These are phyloP conservation scores for Molossus molossus DNA, from an alignment of 2,797 vertebrate genomes.

Conservation along the genomic window DNA sequence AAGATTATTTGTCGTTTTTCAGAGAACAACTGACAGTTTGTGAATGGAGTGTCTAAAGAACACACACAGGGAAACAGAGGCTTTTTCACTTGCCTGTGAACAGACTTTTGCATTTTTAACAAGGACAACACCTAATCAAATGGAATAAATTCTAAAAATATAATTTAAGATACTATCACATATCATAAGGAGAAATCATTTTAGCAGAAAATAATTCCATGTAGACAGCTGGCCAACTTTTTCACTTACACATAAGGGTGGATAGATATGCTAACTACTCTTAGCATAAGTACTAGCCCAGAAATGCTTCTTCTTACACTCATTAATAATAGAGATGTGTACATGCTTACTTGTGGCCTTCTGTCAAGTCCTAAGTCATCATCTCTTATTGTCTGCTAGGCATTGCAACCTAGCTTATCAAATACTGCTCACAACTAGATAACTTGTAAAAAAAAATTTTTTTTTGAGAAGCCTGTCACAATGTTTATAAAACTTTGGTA, in stretches of 20 bases:
- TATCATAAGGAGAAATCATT: conserved; percentile 47
- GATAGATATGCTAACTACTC: background rate
- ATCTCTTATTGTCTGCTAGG: background rate
- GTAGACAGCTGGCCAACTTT: background rate
- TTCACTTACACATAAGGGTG: background rate
- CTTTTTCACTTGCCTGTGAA: background rate
- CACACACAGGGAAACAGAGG: background rate
- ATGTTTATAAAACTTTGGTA: background rate
- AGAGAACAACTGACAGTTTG: background rate
- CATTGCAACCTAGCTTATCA: background rate
- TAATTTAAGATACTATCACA: conserved; percentile 43
- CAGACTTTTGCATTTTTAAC: conserved; percentile 14
- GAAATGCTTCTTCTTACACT: background rate
- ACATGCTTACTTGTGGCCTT: background rate
- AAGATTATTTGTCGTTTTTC: conserved; percentile 33
- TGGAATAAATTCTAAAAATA: background rate
- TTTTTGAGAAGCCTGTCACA: background rate
- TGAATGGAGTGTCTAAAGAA: conserved; percentile 12
- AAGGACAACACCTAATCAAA: background rate
- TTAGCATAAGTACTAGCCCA: background rate
- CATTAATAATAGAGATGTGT: background rate
- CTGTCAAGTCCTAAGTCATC: background rate
- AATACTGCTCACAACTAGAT: background rate
- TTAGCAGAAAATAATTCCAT: background rate
- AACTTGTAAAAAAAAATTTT: background rate